These are phyloP conservation scores for Petromus typicus DNA, from an alignment of 2,113 vertebrate species.

Conservation along the genomic window DNA sequence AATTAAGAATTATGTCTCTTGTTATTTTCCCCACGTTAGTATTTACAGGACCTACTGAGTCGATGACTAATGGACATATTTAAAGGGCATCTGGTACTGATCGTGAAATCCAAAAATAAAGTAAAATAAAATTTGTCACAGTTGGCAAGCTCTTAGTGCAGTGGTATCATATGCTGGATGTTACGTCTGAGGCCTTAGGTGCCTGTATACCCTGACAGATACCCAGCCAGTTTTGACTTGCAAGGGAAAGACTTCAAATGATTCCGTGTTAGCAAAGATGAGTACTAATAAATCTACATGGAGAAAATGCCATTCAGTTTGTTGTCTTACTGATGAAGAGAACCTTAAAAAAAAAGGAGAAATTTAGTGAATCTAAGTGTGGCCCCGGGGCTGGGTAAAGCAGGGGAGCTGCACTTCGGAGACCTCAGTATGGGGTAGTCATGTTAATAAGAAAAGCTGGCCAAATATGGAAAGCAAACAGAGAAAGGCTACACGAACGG, in stretches of 20 bases:
- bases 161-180: slow-evolving; percentile 37
- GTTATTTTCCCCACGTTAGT: slow-evolving; percentile 47
- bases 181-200: background rate
- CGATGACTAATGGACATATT: slow-evolving; percentile 72
- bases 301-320: background rate
- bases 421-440: background rate
- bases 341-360: background rate
- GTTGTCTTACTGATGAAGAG: background rate
- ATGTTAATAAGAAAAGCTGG: background rate
- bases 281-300: background rate
- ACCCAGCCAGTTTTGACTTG: slow-evolving; percentile 9
- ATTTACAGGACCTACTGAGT: slow-evolving; percentile 60
- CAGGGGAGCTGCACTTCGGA: background rate
- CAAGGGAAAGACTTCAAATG: slow-evolving; percentile 1
- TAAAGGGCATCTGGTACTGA: slow-evolving; percentile 64
- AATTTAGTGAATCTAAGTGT: background rate
- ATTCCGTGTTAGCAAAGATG: background rate
- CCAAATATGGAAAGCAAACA: background rate
- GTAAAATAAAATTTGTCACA: slow-evolving; percentile 32
- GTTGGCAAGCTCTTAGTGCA: slow-evolving; percentile 26
- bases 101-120: slow-evolving; percentile 46
- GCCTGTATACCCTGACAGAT: background rate
- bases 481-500: background rate
- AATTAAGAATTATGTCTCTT: slow-evolving; percentile 71
- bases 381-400: background rate